Base-by-base conservation (phyloP, 2,888 invertebrate genomes). In the Neocrepidodera transversa region DNA sequence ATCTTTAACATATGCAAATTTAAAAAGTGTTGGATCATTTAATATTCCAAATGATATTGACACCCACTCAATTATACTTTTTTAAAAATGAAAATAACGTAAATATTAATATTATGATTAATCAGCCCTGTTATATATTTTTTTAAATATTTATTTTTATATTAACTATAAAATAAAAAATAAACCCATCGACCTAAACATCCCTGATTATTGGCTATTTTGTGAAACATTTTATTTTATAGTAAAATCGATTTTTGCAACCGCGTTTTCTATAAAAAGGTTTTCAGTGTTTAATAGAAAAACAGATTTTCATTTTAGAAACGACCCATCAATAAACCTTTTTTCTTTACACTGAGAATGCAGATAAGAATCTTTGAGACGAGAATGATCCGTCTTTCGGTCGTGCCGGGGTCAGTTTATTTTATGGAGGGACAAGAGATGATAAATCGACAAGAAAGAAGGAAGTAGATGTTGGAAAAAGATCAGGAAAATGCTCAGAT, bases 291-390 rank as follows among this genome's bases (percentile, higher is more conserved):
- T 54, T 47, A 45, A 54, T 45, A 54, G 54, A 54, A 54, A 54
- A 54, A 54, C 54, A 54, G 54, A 54, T 54, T 53, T 53, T 53
- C 53, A 53, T 53, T 53, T 53, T 45, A 54, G 36, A 10, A 47
- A 54, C 45, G 54, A 54, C 45, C 45, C 45, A 54, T 54, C 54
- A 54, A 54, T 47, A 47, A 47, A 54, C 54, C 36, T 54, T 54
- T 52, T 54, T 53, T 54, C 36, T 54, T 47, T 36, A 11, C 45
- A 42, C 23, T 47, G 23, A 54, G 45, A 54, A 54, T 54, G 54
- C 45, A 54, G 54, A 54, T 54, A 54, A 54, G 54, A 47, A 45
- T 54, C 54, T 45, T 6, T 45, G 35, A 54, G 45, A 35, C 45
- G 35, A 54, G 35, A 54, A 54, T 54, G 54, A 47, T 54, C 45